A percentile compares a stretch with the other conserved stretches of the same genome.
These are phyloP conservation scores for Fopius arisanus DNA, from an alignment of 1,140 invertebrate genomes.

Conservation along the genomic window DNA sequence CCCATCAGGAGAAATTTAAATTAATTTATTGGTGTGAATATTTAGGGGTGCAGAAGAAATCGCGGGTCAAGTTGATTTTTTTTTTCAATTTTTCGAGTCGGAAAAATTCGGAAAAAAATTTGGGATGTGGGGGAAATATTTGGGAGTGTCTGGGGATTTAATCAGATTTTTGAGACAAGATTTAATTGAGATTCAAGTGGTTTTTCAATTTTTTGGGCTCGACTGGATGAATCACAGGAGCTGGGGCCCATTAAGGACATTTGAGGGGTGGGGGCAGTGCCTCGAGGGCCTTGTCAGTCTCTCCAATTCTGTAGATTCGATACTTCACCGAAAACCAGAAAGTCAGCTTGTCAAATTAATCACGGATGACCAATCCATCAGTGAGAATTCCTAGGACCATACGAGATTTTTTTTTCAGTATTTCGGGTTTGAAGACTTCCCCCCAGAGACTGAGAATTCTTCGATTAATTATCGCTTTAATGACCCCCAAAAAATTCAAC, in stretches of 20 bases:
- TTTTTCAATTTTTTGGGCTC: background rate
- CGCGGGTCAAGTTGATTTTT: too few relatives aligned
- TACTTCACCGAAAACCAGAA: constrained; percentile 63
- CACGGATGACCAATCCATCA: constrained; percentile 67
- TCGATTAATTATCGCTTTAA: background rate
- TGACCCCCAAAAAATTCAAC: background rate
- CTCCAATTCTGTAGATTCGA: constrained; percentile 24
- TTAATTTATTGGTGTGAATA: too few relatives aligned
- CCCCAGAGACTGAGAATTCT: background rate
- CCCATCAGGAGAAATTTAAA: too few relatives aligned
- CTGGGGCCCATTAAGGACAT: background rate
- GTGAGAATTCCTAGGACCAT: constrained; percentile 59
- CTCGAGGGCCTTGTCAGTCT: constrained; percentile 58
- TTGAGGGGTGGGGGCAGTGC: constrained; percentile 48
- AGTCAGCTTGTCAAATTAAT: constrained; percentile 68
- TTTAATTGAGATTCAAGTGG: background rate
- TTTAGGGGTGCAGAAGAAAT: too few relatives aligned
- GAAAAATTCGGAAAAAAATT: too few relatives aligned
- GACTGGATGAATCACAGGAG: background rate
- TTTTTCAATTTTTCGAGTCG: background rate
- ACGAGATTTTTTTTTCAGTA: background rate
- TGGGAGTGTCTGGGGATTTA: too few relatives aligned
- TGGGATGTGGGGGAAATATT: too few relatives aligned
- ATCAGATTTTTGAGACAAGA: too few relatives aligned
- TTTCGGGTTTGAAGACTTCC: background rate